A percentile compares a stretch with the other conserved stretches of the same genome.
phyloP scores from a whole-genome alignment of 2,888 invertebrate genomes.

The Harmothoe impar region DNA sequence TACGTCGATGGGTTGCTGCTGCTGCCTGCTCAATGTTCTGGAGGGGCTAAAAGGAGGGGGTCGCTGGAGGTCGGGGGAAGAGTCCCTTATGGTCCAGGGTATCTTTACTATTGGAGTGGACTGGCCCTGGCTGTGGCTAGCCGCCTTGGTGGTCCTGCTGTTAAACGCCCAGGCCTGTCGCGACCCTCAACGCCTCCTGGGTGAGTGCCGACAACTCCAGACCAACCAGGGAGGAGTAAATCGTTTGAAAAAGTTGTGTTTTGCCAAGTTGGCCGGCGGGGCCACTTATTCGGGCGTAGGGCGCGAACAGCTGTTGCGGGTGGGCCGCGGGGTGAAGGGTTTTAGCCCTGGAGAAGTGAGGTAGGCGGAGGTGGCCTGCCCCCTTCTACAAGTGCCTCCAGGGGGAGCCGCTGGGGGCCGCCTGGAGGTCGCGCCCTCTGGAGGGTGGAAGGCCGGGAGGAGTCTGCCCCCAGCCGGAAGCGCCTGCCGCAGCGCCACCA shows the following conservation, averaged over 20 bases:
- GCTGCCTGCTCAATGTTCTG: conserved; percentile 4
- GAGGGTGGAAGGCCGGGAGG: not conserved
- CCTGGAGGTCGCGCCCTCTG: conserved; percentile 33
- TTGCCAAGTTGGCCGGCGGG: conserved; percentile 21
- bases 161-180: not conserved
- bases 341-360: not conserved
- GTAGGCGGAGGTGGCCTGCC: not conserved
- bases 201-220: conserved; percentile 42
- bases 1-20: not conserved
- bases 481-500: conserved; percentile 37
- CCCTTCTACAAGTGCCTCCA: not conserved
- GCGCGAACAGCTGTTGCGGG: conserved; percentile 29
- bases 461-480: conserved; percentile 22
- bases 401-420: not conserved
- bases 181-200: conserved; percentile 34
- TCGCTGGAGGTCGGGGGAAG: not conserved
- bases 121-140: not conserved
- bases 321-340: not conserved
- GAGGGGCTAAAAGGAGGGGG: not conserved
- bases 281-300: conserved; percentile 23
- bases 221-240: conserved; percentile 21
- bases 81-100: conserved; percentile 13
- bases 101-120: not conserved
- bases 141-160: conserved; percentile 8
- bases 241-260: conserved; percentile 35